Conservation (phyloP, 2,888 invertebrate genomes). For the Amphiduros pacificus region DNA sequence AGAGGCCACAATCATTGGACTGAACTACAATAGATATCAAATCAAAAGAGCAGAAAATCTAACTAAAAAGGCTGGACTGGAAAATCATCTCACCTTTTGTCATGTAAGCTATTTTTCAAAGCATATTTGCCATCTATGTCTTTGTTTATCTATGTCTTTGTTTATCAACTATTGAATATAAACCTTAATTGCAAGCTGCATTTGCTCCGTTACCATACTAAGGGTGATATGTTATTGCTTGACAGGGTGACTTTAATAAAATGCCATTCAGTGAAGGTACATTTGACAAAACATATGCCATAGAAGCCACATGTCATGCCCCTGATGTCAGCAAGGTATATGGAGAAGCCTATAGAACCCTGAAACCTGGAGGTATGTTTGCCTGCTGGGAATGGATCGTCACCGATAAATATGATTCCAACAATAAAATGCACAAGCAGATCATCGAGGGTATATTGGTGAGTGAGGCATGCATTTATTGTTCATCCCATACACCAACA, state of each 20-base stretch:
- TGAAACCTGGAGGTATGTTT: constrained; percentile 32
- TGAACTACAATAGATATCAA: constrained; percentile 32
- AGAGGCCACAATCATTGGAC: constrained; percentile 22
- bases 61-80: constrained; percentile 19
- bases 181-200: too few species aligned
- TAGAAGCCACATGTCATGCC: constrained; percentile 32
- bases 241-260: constrained; percentile 30
- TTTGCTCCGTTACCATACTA: too few species aligned
- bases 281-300: constrained; percentile 29
- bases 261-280: constrained; percentile 17
- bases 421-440: constrained; percentile 22
- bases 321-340: constrained; percentile 18
- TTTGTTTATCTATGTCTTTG: too few species aligned
- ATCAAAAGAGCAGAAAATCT: constrained; percentile 22
- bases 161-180: too few species aligned
- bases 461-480: not conserved
- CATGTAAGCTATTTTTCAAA: constrained; percentile 3
- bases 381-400: constrained; percentile 31
- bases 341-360: constrained; percentile 22
- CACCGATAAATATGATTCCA: constrained; percentile 28
- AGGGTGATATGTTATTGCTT: too few species aligned
- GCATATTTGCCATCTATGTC: too few species aligned
- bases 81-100: constrained; percentile 9
- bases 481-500: too few species aligned
- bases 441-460: constrained; percentile 28